Base-by-base conservation (phyloP, 2,797 vertebrate genomes). In the Pseudochromis fuscus region DNA sequence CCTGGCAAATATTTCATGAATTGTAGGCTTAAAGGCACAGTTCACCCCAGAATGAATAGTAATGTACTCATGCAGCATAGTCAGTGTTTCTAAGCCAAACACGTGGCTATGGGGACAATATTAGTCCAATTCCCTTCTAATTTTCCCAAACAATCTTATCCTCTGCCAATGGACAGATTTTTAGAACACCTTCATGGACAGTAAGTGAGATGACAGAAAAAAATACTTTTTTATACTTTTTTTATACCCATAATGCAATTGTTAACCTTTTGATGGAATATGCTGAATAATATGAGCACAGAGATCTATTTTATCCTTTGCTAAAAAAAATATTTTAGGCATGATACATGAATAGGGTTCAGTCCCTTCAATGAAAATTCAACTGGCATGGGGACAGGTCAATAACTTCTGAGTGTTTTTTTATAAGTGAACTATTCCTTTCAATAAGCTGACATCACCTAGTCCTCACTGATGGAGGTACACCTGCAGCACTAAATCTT, bases 401-500 rank as follows among this genome's bases (percentile, higher is more conserved):
- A 0, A 38, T 56, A 62, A 42, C 27, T 30, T 58, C 23, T 3
- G 12, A 11, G 28, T 16, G 12, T 45, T 67, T 9, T 51, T 37
- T 63, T 31, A 61, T 1, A 53, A 24, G 13, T 25, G 42, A 79
- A 45, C 60, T 49, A 27, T 58, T 69, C 46, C 24, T 73, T 56
- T 53, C 30, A 66, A 15, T 70, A 35, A 28, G 42, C 2, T 75
- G 59, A 74, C 35, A 45, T 62, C 44, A 37, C 59, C 30, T 24
- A 25, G 44, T 31, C 31, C 24, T 42, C 18, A 71, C 65, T 61
- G 46, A 21, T 24, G 0, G 0, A 56, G 23, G 33, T 62, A 12
- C 24, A 50, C 46, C 35, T 19, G n/a, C 45, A 55, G 53, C 12
- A 33, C 12, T 73, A 53, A 50, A 77, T 67, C 28, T 82, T 67